These are phyloP conservation scores for Thalpophila matura DNA, from an alignment of 2,888 invertebrate species.

Conservation along the genomic window DNA sequence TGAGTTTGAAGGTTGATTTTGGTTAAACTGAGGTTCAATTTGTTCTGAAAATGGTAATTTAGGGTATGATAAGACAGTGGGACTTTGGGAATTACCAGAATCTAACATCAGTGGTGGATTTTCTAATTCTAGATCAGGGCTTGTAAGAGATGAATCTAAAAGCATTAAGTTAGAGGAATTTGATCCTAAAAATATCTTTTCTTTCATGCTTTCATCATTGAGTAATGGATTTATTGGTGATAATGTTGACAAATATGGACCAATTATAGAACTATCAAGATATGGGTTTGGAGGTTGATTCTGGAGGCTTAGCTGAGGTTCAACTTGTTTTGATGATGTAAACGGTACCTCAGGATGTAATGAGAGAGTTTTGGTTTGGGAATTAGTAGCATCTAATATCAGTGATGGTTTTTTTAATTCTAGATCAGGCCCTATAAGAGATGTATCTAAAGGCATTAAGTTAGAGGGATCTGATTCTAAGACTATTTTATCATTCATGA, in stretches of 20 bases:
- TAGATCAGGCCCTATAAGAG: conserved; percentile 12
- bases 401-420: background rate
- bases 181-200: background rate
- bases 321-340: background rate
- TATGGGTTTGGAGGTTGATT: background rate
- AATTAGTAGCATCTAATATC: background rate
- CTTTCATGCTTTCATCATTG: background rate
- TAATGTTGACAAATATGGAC: background rate
- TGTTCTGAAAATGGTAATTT: background rate
- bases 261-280: conserved; percentile 11
- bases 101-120: background rate
- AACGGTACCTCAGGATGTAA: background rate
- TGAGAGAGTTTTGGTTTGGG: background rate
- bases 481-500: background rate
- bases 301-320: background rate
- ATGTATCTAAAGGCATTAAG: background rate
- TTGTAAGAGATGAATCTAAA: conserved; percentile 11
- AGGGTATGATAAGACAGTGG: background rate
- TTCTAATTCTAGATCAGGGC: conserved; percentile 1
- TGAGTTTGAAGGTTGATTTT: background rate
- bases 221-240: background rate
- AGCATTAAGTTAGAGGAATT: background rate
- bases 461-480: background rate
- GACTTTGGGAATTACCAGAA: background rate
- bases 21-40: background rate